These are phyloP conservation scores for Euura saliciscinereae DNA, from an alignment of 1,140 invertebrate genomes.

Conservation along the genomic window DNA sequence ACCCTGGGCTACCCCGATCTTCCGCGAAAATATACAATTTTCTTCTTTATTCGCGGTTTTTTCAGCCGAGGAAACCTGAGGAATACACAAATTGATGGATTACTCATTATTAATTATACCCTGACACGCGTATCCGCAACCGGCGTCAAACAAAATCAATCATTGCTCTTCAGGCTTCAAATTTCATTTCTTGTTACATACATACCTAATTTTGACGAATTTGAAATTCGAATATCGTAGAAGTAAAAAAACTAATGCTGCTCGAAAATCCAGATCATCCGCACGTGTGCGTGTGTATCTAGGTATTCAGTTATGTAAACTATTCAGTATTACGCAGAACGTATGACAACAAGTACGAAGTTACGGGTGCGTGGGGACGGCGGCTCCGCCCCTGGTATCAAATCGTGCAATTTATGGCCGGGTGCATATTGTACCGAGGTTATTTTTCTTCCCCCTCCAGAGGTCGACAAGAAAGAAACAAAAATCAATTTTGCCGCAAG, in stretches of 20 bases:
- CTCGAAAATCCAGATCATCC: neutral
- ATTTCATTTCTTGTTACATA: neutral
- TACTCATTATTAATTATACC: neutral
- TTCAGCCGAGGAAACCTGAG: neutral
- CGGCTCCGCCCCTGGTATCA: neutral
- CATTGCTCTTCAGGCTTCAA: neutral
- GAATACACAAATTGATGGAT: neutral
- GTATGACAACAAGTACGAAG: neutral
- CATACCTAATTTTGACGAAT: neutral
- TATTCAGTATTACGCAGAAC: conserved; percentile 14
- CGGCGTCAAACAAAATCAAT: too few species aligned
- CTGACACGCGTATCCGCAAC: neutral
- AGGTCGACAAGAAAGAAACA: too few species aligned
- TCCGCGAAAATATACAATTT: neutral
- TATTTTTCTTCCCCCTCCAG: neutral
- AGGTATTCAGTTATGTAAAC: neutral
- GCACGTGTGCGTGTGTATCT: neutral
- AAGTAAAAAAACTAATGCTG: neutral
- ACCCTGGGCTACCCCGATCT: neutral
- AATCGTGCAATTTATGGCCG: neutral
- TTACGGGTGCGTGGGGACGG: neutral
- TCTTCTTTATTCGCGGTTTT: neutral
- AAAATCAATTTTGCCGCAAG: neutral
- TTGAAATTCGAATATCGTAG: neutral
- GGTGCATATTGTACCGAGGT: neutral